These are phyloP conservation scores for Smutsia gigantea DNA, from an alignment of 2,797 vertebrate genomes.

Conservation along the genomic window DNA sequence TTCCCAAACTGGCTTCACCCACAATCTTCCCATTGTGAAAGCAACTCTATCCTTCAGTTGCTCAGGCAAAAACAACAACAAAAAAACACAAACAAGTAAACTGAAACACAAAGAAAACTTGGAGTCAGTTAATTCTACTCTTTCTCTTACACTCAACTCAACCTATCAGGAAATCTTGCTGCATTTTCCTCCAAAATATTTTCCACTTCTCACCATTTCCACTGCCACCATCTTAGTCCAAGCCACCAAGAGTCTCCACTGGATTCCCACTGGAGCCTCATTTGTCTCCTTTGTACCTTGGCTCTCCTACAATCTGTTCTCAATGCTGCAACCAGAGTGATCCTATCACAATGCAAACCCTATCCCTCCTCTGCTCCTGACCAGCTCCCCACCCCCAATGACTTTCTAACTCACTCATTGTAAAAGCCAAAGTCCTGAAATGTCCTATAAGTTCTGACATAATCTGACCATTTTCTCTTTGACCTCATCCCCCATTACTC, in stretches of 20 bases:
- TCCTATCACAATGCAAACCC: background rate
- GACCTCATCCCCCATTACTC: no score
- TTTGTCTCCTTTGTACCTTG: background rate
- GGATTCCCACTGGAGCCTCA: background rate
- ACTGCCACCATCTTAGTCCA: background rate
- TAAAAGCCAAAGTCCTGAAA: background rate
- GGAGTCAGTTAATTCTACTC: background rate
- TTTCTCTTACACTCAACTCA: background rate
- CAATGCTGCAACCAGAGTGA: background rate
- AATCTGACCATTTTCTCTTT: background rate
- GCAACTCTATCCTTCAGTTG: background rate
- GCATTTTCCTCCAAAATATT: background rate
- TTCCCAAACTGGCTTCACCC: background rate
- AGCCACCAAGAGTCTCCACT: background rate
- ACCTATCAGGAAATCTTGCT: background rate
- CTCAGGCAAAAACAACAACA: background rate
- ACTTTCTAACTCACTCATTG: background rate
- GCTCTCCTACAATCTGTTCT: background rate
- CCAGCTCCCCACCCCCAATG: no score
- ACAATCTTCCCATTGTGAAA: background rate
- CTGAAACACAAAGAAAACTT: background rate
- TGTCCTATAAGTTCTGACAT: background rate
- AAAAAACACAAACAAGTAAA: background rate
- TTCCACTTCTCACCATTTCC: background rate
- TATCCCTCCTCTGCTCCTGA: background rate